Evolutionary conservation across 1,140 invertebrate species (phyloP), one percentile per base, ranked within the genome.

Genomic region (Euwallacea fornicatus): DNA sequence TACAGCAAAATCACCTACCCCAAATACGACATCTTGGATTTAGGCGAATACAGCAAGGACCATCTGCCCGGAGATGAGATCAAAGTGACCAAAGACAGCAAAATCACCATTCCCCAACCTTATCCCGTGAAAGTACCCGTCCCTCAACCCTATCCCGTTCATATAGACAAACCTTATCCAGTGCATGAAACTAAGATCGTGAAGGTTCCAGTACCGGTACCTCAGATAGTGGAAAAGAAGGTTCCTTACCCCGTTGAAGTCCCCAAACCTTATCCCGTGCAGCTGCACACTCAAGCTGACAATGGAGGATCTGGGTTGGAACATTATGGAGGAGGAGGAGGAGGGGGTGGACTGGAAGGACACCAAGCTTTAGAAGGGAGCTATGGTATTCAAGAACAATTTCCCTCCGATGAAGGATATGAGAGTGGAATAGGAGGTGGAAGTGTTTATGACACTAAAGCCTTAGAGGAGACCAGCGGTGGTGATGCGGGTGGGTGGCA

Each of bases 141-240:
- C 11, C 77, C 79, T 16, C 74, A 79, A 55, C 77, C 79, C 11
- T 76, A 78, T 58, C 79, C 80, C 7, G 78, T 80, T n/a, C 75
- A 74, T 16, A 72, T 80, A 8, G 69, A 75, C 7, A 77, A 78
- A 67, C 76, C 75, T 7, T 77, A 78, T 55, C 78, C 78, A 8
- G 73, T 77, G 0, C 73, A 74, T 6, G 71, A 77, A 42, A 77
- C 74, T 4, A 77, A 78, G 67, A 67, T 77, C 42, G 61, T 76
- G 10, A 75, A 74, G 56, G 77, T 80, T 50, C 78, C 79, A 13
- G 58, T 75, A 16, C 76, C 77, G 64, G 76, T 78, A 21, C 73
- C 79, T 6, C 73, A 80, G 66, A 75, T 77, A 62, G 71, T 80
- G 16, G 73, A 71, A 21, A 77, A 77, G 60, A 74, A 71, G 15